These are phyloP conservation scores for Brenthis daphne DNA, from an alignment of 2,888 invertebrate species.

Conservation along the genomic window DNA sequence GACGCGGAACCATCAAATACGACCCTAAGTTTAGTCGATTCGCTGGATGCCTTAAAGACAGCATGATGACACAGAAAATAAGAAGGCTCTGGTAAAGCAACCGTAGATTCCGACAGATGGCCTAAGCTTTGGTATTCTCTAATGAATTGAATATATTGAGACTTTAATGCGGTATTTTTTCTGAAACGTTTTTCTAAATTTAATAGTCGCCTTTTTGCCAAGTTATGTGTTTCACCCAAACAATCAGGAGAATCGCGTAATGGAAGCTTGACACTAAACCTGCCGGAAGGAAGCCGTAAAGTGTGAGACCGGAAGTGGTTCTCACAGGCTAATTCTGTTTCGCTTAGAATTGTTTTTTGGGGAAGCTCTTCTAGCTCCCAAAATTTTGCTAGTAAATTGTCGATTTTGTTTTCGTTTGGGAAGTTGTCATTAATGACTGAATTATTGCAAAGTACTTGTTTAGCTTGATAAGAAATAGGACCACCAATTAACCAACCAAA, in stretches of 20 bases:
- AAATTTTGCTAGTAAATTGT: background rate
- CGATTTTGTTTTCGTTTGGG: background rate
- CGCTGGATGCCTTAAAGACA: slow-evolving; percentile 47
- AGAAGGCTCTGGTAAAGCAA: slow-evolving; percentile 9
- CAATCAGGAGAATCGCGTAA: slow-evolving; percentile 15
- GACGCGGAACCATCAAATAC: slow-evolving; percentile 19
- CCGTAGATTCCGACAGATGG: slow-evolving; percentile 20
- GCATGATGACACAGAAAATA: slow-evolving; percentile 56
- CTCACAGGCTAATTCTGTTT: background rate
- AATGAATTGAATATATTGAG: slow-evolving; percentile 30
- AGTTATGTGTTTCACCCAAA: slow-evolving; percentile 22
- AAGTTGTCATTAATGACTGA: background rate
- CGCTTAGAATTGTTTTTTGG: background rate
- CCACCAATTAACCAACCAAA: background rate
- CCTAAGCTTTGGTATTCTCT: slow-evolving; percentile 33
- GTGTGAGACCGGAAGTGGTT: too few species aligned
- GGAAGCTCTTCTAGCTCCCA: slow-evolving; percentile 1
- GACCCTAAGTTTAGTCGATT: slow-evolving; percentile 49
- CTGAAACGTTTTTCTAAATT: slow-evolving; percentile 33
- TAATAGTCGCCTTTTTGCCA: slow-evolving; percentile 25
- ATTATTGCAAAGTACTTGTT: background rate
- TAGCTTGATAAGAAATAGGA: background rate
- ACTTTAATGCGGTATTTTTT: slow-evolving; percentile 16
- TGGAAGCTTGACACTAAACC: slow-evolving; percentile 21
- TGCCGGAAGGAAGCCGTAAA: background rate